These are phyloP conservation scores for Hypomecis punctinalis DNA, from an alignment of 2,888 invertebrate species.

Conservation along the genomic window DNA sequence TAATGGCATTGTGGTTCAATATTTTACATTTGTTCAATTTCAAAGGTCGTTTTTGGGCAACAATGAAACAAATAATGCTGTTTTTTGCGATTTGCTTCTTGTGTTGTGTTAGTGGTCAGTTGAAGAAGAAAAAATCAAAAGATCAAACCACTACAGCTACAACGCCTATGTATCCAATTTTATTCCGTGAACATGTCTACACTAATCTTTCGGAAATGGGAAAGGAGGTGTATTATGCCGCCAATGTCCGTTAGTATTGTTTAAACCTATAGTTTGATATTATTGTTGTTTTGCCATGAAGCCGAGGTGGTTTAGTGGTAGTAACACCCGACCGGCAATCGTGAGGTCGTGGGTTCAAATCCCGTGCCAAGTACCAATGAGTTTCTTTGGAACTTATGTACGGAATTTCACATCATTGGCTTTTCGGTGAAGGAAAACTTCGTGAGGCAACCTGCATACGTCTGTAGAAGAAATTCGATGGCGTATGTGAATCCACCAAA, in stretches of 20 bases:
- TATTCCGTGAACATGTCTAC: conserved; percentile 57
- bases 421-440: no score
- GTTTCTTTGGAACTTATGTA: no score
- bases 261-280: not conserved
- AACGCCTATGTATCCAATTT: conserved; percentile 43
- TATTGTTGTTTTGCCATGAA: not conserved
- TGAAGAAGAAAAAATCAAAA: not conserved
- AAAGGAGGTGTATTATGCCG: conserved; percentile 55
- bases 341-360: no score
- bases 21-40: conserved; percentile 1
- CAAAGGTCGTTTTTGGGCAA: conserved; percentile 13
- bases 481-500: no score
- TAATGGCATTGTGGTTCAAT: not conserved
- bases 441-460: no score
- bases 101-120: not conserved
- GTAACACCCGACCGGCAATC: no score
- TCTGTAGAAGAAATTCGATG: no score
- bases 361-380: no score
- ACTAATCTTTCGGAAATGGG: conserved; percentile 54
- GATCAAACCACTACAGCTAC: not conserved
- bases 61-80: conserved; percentile 29
- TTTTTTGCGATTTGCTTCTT: conserved; percentile 3
- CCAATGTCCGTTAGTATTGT: conserved; percentile 59
- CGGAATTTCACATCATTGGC: no score
- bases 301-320: no score